Percentiles rank a stretch among this genome's conserved stretches.
phyloP scores from a whole-genome alignment of 2,888 invertebrate genomes.

The Hyppa rectilinea region DNA sequence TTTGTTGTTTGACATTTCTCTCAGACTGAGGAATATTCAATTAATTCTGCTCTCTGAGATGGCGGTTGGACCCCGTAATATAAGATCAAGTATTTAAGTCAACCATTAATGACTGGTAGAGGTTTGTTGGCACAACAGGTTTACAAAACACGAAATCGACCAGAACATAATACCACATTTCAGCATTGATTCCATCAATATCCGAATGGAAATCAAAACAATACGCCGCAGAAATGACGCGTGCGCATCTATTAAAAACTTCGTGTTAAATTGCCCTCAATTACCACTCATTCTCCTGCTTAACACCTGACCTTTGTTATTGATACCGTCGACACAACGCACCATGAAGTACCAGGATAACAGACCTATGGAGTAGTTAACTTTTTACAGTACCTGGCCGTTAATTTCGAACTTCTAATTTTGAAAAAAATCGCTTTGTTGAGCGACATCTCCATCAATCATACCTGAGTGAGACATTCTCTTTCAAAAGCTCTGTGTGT shows the following conservation, averaged over 20 bases:
- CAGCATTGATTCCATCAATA: conserved; percentile 29
- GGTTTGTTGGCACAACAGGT: background rate
- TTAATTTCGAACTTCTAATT: background rate
- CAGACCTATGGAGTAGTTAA: conserved; percentile 2
- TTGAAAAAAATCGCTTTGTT: background rate
- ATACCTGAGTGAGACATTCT: background rate
- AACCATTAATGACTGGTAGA: background rate
- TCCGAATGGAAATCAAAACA: conserved; percentile 39
- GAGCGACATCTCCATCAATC: background rate
- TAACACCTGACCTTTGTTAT: conserved; percentile 70
- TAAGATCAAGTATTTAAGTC: too few relatives aligned
- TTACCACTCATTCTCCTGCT: conserved; percentile 65
- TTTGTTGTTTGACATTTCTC: too few relatives aligned
- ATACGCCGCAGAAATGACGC: conserved; percentile 42
- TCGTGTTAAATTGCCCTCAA: conserved; percentile 70
- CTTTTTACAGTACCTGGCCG: background rate
- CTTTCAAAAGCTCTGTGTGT: background rate
- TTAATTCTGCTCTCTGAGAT: too few relatives aligned
- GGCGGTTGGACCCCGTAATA: too few relatives aligned
- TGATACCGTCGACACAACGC: conserved; percentile 46
- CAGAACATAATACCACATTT: too few relatives aligned
- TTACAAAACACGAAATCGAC: background rate
- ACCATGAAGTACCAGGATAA: conserved; percentile 27
- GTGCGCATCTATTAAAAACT: conserved; percentile 48
- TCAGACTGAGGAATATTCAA: too few relatives aligned